These are phyloP conservation scores for Palaemon carinicauda DNA, from an alignment of 1,140 invertebrate species.

Conservation along the genomic window DNA sequence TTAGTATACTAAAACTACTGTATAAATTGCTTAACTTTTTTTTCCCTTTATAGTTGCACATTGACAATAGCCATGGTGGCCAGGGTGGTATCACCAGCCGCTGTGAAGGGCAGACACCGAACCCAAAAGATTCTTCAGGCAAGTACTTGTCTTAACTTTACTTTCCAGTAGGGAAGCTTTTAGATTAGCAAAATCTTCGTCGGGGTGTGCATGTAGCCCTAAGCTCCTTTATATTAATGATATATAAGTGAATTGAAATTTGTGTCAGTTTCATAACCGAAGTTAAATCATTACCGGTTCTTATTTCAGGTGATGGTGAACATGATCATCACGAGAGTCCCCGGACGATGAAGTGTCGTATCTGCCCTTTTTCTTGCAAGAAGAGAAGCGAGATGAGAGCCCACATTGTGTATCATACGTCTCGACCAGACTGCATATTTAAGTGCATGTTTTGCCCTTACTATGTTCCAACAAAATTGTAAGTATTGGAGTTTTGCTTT, in stretches of 20 bases:
- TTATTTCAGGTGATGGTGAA: conserved; percentile 35
- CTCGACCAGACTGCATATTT: conserved; percentile 74
- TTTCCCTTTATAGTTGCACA: conserved; percentile 47
- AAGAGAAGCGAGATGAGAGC: conserved; percentile 73
- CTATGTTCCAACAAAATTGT: conserved; percentile 74
- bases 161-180: not conserved
- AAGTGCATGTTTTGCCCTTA: conserved; percentile 85
- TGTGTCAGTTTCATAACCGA: too few relatives aligned
- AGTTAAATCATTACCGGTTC: not conserved
- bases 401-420: conserved; percentile 78
- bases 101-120: conserved; percentile 55
- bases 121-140: conserved; percentile 29
- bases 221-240: too few relatives aligned
- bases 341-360: conserved; percentile 69
- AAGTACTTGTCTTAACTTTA: not conserved
- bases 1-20: too few relatives aligned
- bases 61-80: conserved; percentile 57
- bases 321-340: conserved; percentile 29
- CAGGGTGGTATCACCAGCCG: conserved; percentile 57
- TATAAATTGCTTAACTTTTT: not conserved
- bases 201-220: not conserved
- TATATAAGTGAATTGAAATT: too few relatives aligned
- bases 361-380: conserved; percentile 78
- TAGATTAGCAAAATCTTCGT: not conserved
- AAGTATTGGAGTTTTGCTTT: too few relatives aligned